phyloP scores from a whole-genome alignment of 2,888 invertebrate genomes.

The Gymnoscelis rufifasciata region DNA sequence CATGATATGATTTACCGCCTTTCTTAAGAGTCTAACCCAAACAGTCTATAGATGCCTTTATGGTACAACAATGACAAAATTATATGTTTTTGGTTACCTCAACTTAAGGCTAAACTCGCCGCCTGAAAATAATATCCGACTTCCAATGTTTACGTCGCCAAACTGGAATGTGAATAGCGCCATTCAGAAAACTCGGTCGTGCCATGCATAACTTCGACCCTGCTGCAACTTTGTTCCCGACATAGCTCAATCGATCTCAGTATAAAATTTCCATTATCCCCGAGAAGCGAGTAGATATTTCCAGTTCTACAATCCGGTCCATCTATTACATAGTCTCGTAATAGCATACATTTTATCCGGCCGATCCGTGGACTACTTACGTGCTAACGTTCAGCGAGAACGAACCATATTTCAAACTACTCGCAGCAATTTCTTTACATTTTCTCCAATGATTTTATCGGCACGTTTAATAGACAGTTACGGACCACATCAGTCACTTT shows the following conservation, averaged over 20 bases:
- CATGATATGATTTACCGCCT: too few species aligned
- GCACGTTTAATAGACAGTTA: conserved; percentile 14
- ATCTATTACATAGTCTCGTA: conserved; percentile 19
- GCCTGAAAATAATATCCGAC: neutral
- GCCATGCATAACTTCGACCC: conserved; percentile 7
- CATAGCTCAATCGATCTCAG: conserved; percentile 4
- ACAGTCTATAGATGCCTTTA: neutral
- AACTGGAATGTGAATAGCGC: conserved; percentile 6
- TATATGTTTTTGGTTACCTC: neutral
- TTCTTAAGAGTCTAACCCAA: too few species aligned
- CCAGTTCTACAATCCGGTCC: conserved; percentile 12
- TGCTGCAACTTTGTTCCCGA: conserved; percentile 12
- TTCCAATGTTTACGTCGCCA: neutral
- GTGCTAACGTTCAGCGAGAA: conserved; percentile 11
- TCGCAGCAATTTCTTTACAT: conserved; percentile 17
- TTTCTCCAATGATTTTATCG: conserved; percentile 21
- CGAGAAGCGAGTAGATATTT: conserved; percentile 17
- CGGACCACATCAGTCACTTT: conserved; percentile 21
- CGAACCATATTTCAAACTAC: conserved; percentile 18
- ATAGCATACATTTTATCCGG: conserved; percentile 16
- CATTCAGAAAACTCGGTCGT: conserved; percentile 12
- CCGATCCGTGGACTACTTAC: conserved; percentile 14
- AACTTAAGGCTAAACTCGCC: neutral
- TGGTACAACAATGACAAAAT: too few species aligned
- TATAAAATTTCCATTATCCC: conserved; percentile 13